A percentile compares a stretch with the other conserved stretches of the same genome.
These are phyloP conservation scores for Todus mexicanus DNA, from an alignment of 2,797 vertebrate genomes.

Conservation along the genomic window DNA sequence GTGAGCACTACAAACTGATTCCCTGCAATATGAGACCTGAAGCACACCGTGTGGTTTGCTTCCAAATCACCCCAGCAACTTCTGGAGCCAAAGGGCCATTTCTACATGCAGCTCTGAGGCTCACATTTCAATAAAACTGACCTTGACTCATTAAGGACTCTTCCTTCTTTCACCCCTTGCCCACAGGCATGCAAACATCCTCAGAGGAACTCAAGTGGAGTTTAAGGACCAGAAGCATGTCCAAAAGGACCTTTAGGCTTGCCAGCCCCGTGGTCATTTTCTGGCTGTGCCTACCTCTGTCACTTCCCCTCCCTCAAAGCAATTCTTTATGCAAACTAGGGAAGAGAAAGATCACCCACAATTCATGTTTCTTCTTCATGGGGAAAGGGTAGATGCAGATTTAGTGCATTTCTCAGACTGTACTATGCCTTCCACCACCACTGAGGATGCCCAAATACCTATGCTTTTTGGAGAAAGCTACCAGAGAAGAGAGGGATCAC, in stretches of 20 bases:
- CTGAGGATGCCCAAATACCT: not conserved
- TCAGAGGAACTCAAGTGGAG: not conserved
- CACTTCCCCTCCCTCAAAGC: not conserved
- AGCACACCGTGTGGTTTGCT: not conserved
- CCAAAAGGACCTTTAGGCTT: not conserved
- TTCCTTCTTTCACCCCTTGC: not conserved
- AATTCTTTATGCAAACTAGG: not conserved
- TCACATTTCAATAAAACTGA: not conserved
- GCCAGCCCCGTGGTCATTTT: fast-evolving
- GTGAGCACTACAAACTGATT: not conserved
- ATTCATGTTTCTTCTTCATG: not conserved
- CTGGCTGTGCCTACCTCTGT: not conserved
- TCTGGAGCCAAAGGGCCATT: not conserved
- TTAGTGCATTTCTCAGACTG: not conserved
- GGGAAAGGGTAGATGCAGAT: not conserved
- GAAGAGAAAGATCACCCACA: not conserved
- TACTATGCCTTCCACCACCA: not conserved
- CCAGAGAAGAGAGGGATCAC: not conserved
- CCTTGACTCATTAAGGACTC: not conserved
- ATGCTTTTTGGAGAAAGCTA: not conserved
- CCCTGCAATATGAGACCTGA: not conserved
- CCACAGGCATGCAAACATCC: not conserved
- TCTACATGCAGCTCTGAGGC: not conserved
- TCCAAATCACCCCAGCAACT: not conserved
- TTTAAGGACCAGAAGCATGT: not conserved